These are phyloP conservation scores for Ptychoptera albimana DNA, from an alignment of 2,888 invertebrate species.

Conservation along the genomic window DNA sequence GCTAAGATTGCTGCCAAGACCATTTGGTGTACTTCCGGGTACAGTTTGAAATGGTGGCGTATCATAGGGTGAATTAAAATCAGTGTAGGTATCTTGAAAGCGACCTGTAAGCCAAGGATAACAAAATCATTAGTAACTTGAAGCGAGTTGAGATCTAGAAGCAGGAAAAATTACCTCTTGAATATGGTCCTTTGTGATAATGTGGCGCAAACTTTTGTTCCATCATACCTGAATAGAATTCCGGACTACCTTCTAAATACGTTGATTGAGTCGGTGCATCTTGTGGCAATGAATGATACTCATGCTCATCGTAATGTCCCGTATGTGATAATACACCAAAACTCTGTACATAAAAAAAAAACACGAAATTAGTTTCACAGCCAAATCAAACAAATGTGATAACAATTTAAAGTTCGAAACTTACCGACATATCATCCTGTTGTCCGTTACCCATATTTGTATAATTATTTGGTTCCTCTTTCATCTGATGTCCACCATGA, in stretches of 20 bases:
- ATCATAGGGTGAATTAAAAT: conserved; percentile 39
- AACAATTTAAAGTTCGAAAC: neutral
- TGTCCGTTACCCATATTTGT: conserved; percentile 10
- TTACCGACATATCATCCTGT: conserved; percentile 12
- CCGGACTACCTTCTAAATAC: conserved; percentile 14
- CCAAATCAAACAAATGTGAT: neutral
- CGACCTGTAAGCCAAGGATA: conserved; percentile 13
- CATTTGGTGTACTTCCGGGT: conserved; percentile 38
- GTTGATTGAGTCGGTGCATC: conserved; percentile 16
- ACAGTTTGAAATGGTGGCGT: conserved; percentile 59
- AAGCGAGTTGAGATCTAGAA: neutral
- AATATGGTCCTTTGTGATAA: conserved; percentile 9
- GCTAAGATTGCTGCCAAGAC: no score
- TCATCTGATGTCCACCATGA: conserved; percentile 23
- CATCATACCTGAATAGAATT: conserved; percentile 15
- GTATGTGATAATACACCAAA: conserved; percentile 14
- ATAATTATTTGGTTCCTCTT: conserved; percentile 23
- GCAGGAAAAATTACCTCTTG: conserved; percentile 8
- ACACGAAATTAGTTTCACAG: neutral
- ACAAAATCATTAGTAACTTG: conserved; percentile 1
- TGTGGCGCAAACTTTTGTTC: conserved; percentile 20
- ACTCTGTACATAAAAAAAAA: conserved; percentile 8
- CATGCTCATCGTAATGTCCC: conserved; percentile 16
- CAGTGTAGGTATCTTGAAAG: conserved; percentile 28
- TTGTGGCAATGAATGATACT: conserved; percentile 15